Evolutionary conservation across 2,888 invertebrate species (phyloP).

Genomic region (Gastrophysa polygoni): DNA sequence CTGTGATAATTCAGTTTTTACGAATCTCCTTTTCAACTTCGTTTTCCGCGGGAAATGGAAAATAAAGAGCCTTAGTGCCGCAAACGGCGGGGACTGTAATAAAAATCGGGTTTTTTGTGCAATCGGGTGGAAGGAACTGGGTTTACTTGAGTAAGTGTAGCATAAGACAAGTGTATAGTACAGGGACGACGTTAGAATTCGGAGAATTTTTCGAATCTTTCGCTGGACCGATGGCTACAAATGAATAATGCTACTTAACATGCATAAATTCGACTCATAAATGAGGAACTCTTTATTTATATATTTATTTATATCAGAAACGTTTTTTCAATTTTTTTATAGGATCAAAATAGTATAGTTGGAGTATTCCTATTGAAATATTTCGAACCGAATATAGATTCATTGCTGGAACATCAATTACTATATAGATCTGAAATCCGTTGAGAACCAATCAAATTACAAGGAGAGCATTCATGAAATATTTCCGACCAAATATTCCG

Average conservation of each 20-base stretch:
- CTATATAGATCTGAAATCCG: no score
- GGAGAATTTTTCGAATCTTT: conserved; percentile 35
- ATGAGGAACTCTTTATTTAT: no score
- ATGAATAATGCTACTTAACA: conserved; percentile 1
- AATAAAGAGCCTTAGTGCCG: conserved; percentile 27
- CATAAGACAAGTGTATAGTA: conserved; percentile 38
- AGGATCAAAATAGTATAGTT: no score
- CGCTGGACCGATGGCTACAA: neutral
- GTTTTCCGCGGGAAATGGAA: conserved; percentile 43
- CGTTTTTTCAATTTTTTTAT: no score
- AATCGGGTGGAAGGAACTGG: conserved; percentile 67
- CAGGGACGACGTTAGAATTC: conserved; percentile 54
- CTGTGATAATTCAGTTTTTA: conserved; percentile 48
- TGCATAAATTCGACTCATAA: no score
- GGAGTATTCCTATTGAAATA: no score
- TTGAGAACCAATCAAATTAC: no score
- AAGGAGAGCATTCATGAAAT: no score
- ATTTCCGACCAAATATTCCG: no score
- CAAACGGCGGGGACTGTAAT: conserved; percentile 37
- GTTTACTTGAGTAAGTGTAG: conserved; percentile 46
- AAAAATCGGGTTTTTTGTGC: conserved; percentile 81
- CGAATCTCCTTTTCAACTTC: conserved; percentile 28
- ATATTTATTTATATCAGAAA: no score
- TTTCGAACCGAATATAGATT: no score
- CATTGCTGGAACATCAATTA: no score